Evolutionary conservation across 64 coral and sea anemone genomes (phyloP).

Genomic region (Montipora sp.): DNA sequence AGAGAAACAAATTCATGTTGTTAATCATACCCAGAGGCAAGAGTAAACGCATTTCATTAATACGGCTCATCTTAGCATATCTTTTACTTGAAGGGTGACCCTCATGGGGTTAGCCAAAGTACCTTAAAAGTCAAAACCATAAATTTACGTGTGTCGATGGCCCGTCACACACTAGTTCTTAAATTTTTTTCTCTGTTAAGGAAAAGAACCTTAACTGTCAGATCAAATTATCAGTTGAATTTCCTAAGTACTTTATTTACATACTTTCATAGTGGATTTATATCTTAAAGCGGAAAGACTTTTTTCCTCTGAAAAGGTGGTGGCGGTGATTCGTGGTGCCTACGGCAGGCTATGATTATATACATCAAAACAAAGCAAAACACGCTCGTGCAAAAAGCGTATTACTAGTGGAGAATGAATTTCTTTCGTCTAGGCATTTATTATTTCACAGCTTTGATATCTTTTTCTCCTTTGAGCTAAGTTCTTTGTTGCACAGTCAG

Average conservation of each 20-base stretch:
- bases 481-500: neutral
- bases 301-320: neutral
- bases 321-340: neutral
- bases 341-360: neutral
- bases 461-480: neutral
- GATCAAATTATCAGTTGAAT: conserved; percentile 14
- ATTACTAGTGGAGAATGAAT: neutral
- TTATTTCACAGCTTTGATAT: neutral
- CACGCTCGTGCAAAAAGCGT: neutral
- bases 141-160: conserved; percentile 25
- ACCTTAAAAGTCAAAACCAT: conserved; percentile 37
- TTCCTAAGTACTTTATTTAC: conserved; percentile 16
- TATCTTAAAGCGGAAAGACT: conserved; percentile 27
- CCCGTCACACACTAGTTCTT: conserved; percentile 17
- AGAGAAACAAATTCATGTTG: conserved; percentile 4
- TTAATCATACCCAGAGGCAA: neutral
- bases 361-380: neutral
- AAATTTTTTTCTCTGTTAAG: neutral
- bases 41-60: neutral
- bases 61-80: neutral
- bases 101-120: conserved; percentile 26
- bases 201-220: conserved; percentile 19
- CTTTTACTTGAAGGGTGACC: conserved; percentile 42
- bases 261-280: neutral
- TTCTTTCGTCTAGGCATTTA: neutral